A percentile compares a stretch with the other conserved stretches of the same genome.
These are phyloP conservation scores for Tyria jacobaeae DNA, from an alignment of 2,888 invertebrate genomes.

Conservation along the genomic window DNA sequence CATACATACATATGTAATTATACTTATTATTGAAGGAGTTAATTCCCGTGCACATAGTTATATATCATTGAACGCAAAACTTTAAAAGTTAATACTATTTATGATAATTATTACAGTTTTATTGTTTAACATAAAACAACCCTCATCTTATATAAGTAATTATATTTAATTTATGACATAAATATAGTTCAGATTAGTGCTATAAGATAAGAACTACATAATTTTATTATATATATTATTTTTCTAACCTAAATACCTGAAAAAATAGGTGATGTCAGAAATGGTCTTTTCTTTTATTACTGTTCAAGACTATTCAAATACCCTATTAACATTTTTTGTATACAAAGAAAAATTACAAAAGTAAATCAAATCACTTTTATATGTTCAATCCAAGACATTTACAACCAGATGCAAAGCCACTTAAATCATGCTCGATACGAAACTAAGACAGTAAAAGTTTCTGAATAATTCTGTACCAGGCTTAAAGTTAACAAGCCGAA, in stretches of 20 bases:
- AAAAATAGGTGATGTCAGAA: constrained; percentile 53
- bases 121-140: background rate
- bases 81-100: too few species aligned
- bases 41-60: too few species aligned
- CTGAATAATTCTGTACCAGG: too few species aligned
- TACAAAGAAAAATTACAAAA: background rate
- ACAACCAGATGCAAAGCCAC: too few species aligned
- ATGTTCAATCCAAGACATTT: too few species aligned
- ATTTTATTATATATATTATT: constrained; percentile 23
- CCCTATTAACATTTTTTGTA: background rate
- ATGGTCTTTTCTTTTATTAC: constrained; percentile 29
- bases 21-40: too few species aligned
- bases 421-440: too few species aligned
- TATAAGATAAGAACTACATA: constrained; percentile 16
- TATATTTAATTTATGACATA: constrained; percentile 11
- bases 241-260: constrained; percentile 19
- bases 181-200: constrained; percentile 12
- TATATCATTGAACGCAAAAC: too few species aligned
- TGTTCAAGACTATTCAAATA: background rate
- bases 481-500: too few species aligned
- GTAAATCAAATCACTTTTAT: background rate
- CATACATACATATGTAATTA: too few species aligned
- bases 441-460: too few species aligned
- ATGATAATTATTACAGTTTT: background rate
- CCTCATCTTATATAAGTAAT: background rate